Base-by-base conservation (phyloP, 1,140 invertebrate genomes). In the Glossosoma conforme region DNA sequence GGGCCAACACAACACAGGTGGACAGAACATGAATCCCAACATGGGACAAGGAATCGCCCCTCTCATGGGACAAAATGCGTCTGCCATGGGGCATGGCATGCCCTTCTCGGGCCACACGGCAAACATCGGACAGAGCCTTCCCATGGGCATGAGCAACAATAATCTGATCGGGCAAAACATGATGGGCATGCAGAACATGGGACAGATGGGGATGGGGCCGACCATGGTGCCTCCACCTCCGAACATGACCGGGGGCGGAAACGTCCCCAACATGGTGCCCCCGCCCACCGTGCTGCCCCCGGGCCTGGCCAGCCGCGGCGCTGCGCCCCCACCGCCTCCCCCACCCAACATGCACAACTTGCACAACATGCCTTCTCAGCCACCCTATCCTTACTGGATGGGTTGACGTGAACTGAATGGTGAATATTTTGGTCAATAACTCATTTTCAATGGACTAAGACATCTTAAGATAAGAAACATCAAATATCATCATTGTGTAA, bases 301-400 rank as follows among this genome's bases (percentile, higher is more conserved):
- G n/a, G n/a, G n/a, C n/a, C n/a, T n/a, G n/a, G n/a, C n/a, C 38
- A 48, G 18, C 47, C 43, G 20, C 10, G 18, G 20, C 36, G 18
- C 43, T 32, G 35, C 18, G 19, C 49, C 49, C 2, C 49, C 49
- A 13, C 41, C 49, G 8, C 49, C 49, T 2, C 41, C 42, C 5
- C 40, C 49, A 11, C 49, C 49, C 10, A 37, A 15, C 21, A 25
- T 49, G 8, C 53, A 55, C 17, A 55, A 43, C 11, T 50, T 55
- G 38, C 25, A 55, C 17, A 55, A 43, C 11, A 55, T 55, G 38
- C 25, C 54, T 13, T 42, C 42, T 5, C 54, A 56, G 21, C 48
- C 54, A 2, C 44, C 48, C 6, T 56, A 52, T 32, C 48, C 54
- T n/a, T 56, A 52, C 25, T 56, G 54, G 54, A 46, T 56, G 30